Evolutionary conservation across 2,113 vertebrate genomes (phyloP).

Genomic region (Phalacrocorax carbo): DNA sequence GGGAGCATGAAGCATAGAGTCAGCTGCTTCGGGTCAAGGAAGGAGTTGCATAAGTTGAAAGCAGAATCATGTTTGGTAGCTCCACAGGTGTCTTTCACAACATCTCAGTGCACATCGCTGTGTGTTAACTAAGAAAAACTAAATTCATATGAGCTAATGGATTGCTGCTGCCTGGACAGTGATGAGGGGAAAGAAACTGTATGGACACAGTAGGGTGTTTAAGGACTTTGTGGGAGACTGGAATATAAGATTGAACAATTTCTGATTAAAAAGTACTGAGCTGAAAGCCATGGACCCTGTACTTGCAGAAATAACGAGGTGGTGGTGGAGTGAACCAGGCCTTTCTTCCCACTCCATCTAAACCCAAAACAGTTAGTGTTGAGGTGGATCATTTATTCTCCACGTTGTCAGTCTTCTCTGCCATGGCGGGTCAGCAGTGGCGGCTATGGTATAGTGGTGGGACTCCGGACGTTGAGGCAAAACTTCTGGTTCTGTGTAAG

Average conservation of each 20-base stretch:
- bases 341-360: neutral
- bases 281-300: neutral
- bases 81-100: neutral
- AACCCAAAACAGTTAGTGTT: neutral
- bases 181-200: neutral
- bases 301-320: neutral
- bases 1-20: rapidly evolving
- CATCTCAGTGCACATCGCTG: rapidly evolving
- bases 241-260: neutral
- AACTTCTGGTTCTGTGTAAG: neutral
- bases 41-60: neutral
- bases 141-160: neutral
- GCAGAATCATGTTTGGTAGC: neutral
- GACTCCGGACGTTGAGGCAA: neutral
- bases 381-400: neutral
- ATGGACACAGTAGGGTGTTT: neutral
- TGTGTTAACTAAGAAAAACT: neutral
- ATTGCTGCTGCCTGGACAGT: neutral
- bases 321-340: neutral
- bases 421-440: neutral
- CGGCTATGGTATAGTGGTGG: neutral
- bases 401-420: neutral
- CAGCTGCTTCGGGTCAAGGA: rapidly evolving
- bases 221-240: neutral
- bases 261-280: neutral